Evolutionary conservation across 2,113 vertebrate species (phyloP), one percentile per base, ranked within the genome.

Genomic region (Cochlearius cochlearius): DNA sequence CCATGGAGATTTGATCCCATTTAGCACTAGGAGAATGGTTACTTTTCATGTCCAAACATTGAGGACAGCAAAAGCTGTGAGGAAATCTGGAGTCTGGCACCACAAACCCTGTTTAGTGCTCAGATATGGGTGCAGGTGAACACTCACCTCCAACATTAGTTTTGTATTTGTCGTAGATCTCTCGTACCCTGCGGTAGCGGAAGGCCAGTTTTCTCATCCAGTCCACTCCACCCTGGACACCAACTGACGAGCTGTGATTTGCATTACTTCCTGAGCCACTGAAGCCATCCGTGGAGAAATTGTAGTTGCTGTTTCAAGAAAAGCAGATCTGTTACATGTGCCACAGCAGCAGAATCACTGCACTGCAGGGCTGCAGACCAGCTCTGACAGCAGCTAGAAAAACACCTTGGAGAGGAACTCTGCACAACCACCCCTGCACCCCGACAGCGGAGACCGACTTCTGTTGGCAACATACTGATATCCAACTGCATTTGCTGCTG

Each of bases 151-250:
- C 99, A 2, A 99, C 99, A 0, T 99, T 99, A 36, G 97, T 98
- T 94, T 99, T 99, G 97, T 99, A 99, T 49, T 97, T 98, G 58
- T 99, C 99, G 92, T 99, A 99, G 97, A 99, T 99, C 96, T 99
- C 99, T 97, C 99, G 99, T 53, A 99, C 99, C 75, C 99, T 98
- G 45, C 99, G 99, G 97, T 99, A 99, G 34, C 99, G 99, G 92
- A 99, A 99, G 18, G 99, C 99, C 97, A 99, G 88, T 52, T 99
- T 99, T 32, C 99, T 98, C 99, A 99, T 99, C 99, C 99, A 99
- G 96, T 99, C 99, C 87, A 99, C 99, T 7, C 99, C 99, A 7
- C 99, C 99, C 81, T 99, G 99, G 25, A 99, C 99, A 0, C 98
- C 99, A 1, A 98, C 91, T 0, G 98, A 97, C 11, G 99, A 97